Evolutionary conservation across 2,113 vertebrate species (phyloP).

Genomic region (Myotis davidii): DNA sequence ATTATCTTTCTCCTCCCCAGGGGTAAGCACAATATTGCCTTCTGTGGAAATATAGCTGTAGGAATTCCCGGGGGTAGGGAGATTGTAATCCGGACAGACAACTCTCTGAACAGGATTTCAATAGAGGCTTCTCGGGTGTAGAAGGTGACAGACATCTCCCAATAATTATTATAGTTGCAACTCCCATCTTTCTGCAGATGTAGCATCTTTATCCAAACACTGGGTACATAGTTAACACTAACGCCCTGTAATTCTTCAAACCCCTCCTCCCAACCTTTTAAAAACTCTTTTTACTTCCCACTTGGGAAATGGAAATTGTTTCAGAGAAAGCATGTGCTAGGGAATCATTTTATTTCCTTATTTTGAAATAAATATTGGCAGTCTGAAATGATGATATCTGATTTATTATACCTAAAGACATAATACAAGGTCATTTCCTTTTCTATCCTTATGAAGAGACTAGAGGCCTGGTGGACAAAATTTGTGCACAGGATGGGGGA

Average conservation of each 20-base stretch:
- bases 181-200: neutral
- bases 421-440: neutral
- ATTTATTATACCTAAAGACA: conserved; percentile 15
- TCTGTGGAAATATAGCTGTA: conserved; percentile 69
- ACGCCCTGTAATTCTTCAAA: neutral
- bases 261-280: neutral
- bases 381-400: conserved; percentile 4
- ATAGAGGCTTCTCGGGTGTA: conserved; percentile 43
- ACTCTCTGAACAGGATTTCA: conserved; percentile 74
- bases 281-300: neutral
- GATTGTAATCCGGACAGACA: conserved; percentile 51
- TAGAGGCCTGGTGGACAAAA: too few relatives aligned
- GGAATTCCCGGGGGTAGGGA: conserved; percentile 74
- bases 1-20: conserved; percentile 71
- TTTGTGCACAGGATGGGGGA: too few relatives aligned
- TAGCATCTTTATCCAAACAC: neutral
- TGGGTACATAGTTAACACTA: neutral
- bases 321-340: neutral
- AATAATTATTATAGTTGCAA: conserved; percentile 59
- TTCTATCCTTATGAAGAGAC: neutral
- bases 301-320: conserved; percentile 20
- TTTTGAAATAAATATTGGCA: conserved; percentile 35
- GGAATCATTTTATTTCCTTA: neutral
- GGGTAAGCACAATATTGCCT: conserved; percentile 79
- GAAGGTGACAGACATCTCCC: conserved; percentile 55